These are phyloP conservation scores for Actias luna DNA, from an alignment of 2,888 invertebrate genomes.

Conservation along the genomic window DNA sequence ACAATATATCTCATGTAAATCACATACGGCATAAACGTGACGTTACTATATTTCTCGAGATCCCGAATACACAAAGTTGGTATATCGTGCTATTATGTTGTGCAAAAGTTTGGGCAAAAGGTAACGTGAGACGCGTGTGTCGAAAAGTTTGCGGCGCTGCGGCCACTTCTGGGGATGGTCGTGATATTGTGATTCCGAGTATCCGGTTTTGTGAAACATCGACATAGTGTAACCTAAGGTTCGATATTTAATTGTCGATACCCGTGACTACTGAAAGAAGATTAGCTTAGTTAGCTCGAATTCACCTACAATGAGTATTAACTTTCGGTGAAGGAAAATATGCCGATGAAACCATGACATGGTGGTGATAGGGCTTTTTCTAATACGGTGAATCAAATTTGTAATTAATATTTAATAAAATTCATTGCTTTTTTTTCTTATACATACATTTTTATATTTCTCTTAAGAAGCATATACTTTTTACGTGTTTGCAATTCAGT, in stretches of 20 bases:
- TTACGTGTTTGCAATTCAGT: too few species aligned
- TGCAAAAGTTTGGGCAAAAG: conserved; percentile 7
- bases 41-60: background rate
- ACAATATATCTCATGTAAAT: background rate
- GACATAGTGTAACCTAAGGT: background rate
- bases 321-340: too few species aligned
- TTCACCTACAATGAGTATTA: too few species aligned
- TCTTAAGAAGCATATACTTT: too few species aligned
- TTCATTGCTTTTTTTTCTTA: too few species aligned
- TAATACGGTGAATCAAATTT: too few species aligned
- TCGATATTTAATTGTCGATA: background rate
- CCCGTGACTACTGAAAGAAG: background rate
- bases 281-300: too few species aligned
- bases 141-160: conserved; percentile 14
- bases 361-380: too few species aligned
- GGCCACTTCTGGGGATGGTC: conserved; percentile 4
- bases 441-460: too few species aligned
- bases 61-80: background rate
- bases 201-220: background rate
- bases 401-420: too few species aligned
- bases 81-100: background rate
- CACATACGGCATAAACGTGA: background rate
- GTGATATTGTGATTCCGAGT: background rate
- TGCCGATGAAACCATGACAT: too few species aligned
- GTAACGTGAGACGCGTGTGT: conserved; percentile 16